Conservation (phyloP, 2,888 invertebrate species). For the Galerucella calmariensis region DNA sequence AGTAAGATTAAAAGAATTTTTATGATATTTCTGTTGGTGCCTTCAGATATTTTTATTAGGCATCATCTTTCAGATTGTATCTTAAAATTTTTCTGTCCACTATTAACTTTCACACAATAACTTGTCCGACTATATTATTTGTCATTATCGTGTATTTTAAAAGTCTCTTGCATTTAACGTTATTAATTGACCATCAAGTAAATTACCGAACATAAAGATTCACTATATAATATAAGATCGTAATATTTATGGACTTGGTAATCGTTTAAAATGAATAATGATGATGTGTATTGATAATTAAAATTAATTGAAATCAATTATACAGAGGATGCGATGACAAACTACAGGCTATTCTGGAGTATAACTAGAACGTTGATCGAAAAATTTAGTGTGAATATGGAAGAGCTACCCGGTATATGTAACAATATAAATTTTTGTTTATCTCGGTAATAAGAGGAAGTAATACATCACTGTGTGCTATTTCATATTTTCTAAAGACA, state of each 20-base stretch:
- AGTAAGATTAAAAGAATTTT: slow-evolving; percentile 48
- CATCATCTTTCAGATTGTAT: slow-evolving; percentile 53
- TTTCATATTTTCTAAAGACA: slow-evolving; percentile 31
- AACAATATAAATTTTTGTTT: background rate
- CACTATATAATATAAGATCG: slow-evolving; percentile 20
- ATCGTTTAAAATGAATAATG: slow-evolving; percentile 18
- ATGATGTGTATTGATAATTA: background rate
- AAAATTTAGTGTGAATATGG: background rate
- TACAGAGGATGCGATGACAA: too few species aligned
- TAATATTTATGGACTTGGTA: slow-evolving; percentile 12
- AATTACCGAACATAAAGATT: slow-evolving; percentile 38
- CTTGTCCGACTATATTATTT: slow-evolving; percentile 43
- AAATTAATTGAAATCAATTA: background rate
- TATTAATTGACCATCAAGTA: slow-evolving; percentile 45
- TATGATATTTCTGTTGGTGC: slow-evolving; percentile 53
- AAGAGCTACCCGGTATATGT: background rate
- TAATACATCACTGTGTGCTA: slow-evolving; percentile 15
- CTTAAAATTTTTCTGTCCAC: slow-evolving; percentile 47
- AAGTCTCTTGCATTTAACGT: slow-evolving; percentile 41
- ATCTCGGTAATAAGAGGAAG: slow-evolving; percentile 25
- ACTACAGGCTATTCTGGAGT: too few species aligned
- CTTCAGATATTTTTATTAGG: slow-evolving; percentile 55
- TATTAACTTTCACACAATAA: slow-evolving; percentile 51
- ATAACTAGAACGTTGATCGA: too few species aligned
- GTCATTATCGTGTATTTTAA: slow-evolving; percentile 41